Evolutionary conservation across 2,888 invertebrate species (phyloP), one percentile per base, ranked within the genome.

Genomic region (Creontiades dilutus): DNA sequence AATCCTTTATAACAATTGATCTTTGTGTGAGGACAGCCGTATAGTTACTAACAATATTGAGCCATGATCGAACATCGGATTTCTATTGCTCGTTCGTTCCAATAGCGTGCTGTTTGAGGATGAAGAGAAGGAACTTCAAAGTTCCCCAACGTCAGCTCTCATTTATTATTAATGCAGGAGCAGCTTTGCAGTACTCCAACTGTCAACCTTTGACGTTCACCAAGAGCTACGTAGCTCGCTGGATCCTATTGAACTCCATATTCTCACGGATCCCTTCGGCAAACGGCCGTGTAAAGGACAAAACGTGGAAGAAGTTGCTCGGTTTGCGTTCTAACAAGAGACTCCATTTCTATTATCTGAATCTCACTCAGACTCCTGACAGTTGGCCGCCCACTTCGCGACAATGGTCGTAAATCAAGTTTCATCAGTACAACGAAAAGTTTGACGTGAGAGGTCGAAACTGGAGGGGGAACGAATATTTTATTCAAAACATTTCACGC

Each of bases 341-440:
- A 78, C 46, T 78, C 78, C 47, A 46, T 78, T 37, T 78, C 46
- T 19, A 46, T 78, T 78, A 78, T 78, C 78, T 78, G 14, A 46
- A 37, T 37, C 46, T 19, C 78, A 37, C n/a, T 78, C 47, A n/a
- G 27, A 78, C 78, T 78, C 37, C 47, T 78, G 78, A 78, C 78
- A 78, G 78, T 37, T 37, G 3, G 37, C 4, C 46, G 47, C 46
- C 19, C 78, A 7, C 19, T 47, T 47, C 46, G 28, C n/a, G 76
- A 76, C 78, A 78, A 47, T 19, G 46, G 37, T 78, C 47, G 78
- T 78, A 78, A 78, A 78, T 78, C 78, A 78, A 37, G 78, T 78
- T 78, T 78, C 47, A n/a, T 47, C 37, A 4, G 78, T n/a, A 78
- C 16, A 47, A 19, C 46, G 78, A 78, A 78, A 78, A 37, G 78